Base-by-base conservation (phyloP, 2,888 invertebrate genomes). In the Metopia argyrocephala region DNA sequence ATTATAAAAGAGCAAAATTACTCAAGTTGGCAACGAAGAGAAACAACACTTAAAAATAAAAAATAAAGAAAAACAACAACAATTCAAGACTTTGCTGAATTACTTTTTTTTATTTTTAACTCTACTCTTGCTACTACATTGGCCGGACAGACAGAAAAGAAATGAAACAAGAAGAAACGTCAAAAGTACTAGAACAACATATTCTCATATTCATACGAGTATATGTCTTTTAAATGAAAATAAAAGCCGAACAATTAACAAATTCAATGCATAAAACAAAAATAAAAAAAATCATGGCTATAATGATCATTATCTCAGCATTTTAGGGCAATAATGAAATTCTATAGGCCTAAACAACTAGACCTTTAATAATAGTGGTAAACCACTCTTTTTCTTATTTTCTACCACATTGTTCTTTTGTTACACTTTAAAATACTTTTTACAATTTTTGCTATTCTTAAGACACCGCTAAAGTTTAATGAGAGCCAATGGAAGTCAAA, bases 271-370 rank as follows among this genome's bases (percentile, higher is more conserved):
- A n/a, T n/a, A n/a, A n/a, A n/a, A n/a, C n/a, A n/a, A n/a, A n/a
- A n/a, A n/a, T n/a, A n/a, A n/a, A n/a, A n/a, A 38, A 61, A 75
- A 52, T 70, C 78, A 79, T 27, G 46, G n/a, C n/a, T n/a, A 23
- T 50, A 73, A 52, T 59, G 38, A 46, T 54, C 48, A 48, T 65
- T 65, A 70, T 61, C 68, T n/a, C n/a, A n/a, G n/a, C n/a, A n/a
- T n/a, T n/a, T n/a, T 76, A 65, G 28, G 38, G 38, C 38, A 38
- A 38, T 12, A 38, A 38, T 9, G 15, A 15, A 38, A 12, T 38
- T 9, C 15, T 38, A 7, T 38, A 15, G 45, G 20, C 23, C 45
- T 28, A 38, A 38, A 38, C 38, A 38, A 38, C 15, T 15, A 38
- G 38, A 15, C 38, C 38, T 38, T 38, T 12, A 38, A 38, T 38